Conservation (phyloP, 1,140 invertebrate species). For the Micrasema longulum region DNA sequence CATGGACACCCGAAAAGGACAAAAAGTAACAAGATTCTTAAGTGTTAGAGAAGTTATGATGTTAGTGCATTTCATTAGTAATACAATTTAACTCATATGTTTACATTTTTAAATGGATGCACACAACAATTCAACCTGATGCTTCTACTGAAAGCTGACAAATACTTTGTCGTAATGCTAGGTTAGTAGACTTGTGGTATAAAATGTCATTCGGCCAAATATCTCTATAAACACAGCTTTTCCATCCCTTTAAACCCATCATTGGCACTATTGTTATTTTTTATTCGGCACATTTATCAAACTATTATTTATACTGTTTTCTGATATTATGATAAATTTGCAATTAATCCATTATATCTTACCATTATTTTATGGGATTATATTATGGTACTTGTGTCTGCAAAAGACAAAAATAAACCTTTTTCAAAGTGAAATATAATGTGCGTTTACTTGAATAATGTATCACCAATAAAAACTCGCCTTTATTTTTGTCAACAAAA, state of each 20-base stretch:
- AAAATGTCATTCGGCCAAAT: conserved; percentile 39
- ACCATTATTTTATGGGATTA: too few species aligned
- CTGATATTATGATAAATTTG: too few species aligned
- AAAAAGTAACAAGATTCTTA: conserved; percentile 67
- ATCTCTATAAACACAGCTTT: conserved; percentile 33
- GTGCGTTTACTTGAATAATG: too few species aligned
- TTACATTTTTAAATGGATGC: conserved; percentile 20
- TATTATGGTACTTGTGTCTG: too few species aligned
- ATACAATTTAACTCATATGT: conserved; percentile 5
- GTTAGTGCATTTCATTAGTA: conserved; percentile 60
- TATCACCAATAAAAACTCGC: too few species aligned
- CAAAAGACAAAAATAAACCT: too few species aligned
- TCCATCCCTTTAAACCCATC: neutral
- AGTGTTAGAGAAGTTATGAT: conserved; percentile 67
- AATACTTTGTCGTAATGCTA: conserved; percentile 44
- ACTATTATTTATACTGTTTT: conserved; percentile 4
- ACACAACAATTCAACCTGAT: conserved; percentile 8
- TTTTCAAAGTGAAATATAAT: too few species aligned
- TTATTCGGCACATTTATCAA: neutral
- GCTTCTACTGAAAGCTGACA: conserved; percentile 29
- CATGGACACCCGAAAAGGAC: conserved; percentile 65
- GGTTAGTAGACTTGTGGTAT: conserved; percentile 45
- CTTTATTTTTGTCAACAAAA: too few species aligned
- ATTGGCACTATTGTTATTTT: neutral
- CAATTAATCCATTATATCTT: too few species aligned